Evolutionary conservation across 2,888 invertebrate species (phyloP).

Genomic region (Bruchidius siliquastri): DNA sequence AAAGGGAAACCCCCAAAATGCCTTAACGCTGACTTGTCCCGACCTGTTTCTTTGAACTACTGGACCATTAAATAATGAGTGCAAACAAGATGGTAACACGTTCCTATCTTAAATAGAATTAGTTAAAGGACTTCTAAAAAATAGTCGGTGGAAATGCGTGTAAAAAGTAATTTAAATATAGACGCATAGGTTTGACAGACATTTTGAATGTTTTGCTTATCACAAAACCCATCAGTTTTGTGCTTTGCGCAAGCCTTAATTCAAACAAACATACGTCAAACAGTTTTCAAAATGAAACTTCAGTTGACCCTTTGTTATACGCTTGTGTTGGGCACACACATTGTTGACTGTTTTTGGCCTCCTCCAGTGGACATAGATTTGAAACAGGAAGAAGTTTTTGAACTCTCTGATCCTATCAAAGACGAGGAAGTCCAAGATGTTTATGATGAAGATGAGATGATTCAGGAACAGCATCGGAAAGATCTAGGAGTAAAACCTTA

Average conservation of each 20-base stretch:
- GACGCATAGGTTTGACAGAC: no score
- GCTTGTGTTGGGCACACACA: background rate
- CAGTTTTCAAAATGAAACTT: background rate
- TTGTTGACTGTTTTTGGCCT: conserved; percentile 36
- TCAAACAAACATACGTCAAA: background rate
- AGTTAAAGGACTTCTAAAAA: no score
- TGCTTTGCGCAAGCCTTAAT: background rate
- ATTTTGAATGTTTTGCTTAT: no score
- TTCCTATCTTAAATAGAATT: no score
- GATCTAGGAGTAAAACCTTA: background rate
- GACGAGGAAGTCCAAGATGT: conserved; percentile 42
- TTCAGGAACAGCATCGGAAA: conserved; percentile 19
- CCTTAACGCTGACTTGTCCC: no score
- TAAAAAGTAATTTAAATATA: no score
- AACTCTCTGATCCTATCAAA: conserved; percentile 40
- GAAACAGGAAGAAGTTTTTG: conserved; percentile 41
- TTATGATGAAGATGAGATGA: conserved; percentile 44
- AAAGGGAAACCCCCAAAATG: no score
- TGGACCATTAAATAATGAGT: no score
- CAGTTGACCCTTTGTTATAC: background rate
- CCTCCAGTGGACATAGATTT: conserved; percentile 41
- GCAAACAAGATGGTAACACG: no score
- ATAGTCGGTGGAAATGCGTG: no score
- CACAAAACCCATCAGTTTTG: no score
- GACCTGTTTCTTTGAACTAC: no score